Base-by-base conservation (phyloP, 30 jellyfish, hydroid and myxozoan genomes). In the Catostylus mosaicus region DNA sequence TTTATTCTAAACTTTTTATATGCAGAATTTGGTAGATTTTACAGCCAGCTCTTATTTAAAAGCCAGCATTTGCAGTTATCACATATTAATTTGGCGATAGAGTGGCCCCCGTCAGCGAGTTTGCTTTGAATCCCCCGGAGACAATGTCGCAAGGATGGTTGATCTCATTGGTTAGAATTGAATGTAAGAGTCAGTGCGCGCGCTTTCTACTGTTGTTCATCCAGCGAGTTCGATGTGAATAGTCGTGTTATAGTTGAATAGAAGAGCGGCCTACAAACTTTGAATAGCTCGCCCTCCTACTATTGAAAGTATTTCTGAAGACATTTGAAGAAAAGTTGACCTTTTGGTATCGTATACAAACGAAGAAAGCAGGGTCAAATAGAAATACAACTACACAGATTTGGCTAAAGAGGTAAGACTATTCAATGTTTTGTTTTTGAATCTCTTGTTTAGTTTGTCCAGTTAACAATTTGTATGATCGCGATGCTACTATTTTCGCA, bases 121-220 rank as follows among this genome's bases (percentile, higher is more conserved):
- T 35, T 65, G 86, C 43, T 56, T 26, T 32, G 77, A 82, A 69
- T 68, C 85, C 92, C 92, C 92, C 92, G 71, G 92, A 67, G 92
- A 67, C 60, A 34, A 32, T 43, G 46, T 70, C 73, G 84, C 75
- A 66, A 29, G 83, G 46, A 64, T 47, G 73, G 73, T 24, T 48
- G 80, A 33, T 57, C 75, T 64, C 57, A 82, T 82, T 82, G 92
- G 92, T 62, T 75, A 52, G 86, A 82, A 82, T 82, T 82, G 92
- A 82, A 82, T 82, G 92, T 82, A 82, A 82, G 92, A 82, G 86
- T 38, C 69, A 82, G 92, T 82, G 92, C 92, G 92, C 92, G 92
- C 92, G 92, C 92, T 82, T 82, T 82, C 86, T 67, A 62, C 67
- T 76, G 92, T 82, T 82, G 92, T 82, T 82, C 92, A 82, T 82